phyloP scores from a whole-genome alignment of 2,888 invertebrate genomes.

The Junonia oenone region DNA sequence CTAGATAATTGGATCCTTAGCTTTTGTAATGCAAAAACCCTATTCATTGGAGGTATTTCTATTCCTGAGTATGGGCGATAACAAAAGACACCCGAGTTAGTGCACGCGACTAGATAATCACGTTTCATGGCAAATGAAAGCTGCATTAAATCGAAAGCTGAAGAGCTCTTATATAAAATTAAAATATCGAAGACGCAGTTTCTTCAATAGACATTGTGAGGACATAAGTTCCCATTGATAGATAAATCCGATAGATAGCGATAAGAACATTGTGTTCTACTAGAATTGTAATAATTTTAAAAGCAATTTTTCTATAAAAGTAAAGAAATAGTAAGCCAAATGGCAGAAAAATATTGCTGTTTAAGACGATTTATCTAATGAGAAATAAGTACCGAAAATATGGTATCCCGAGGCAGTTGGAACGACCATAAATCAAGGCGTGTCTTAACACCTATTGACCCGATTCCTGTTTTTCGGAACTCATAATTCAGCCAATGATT shows the following conservation, averaged over 20 bases:
- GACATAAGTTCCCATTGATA: not conserved
- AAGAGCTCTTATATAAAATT: not conserved
- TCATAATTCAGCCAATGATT: constrained; percentile 45
- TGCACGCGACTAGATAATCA: constrained; percentile 38
- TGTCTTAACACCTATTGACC: constrained; percentile 45
- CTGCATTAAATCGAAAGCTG: constrained; percentile 28
- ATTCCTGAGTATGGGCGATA: constrained; percentile 21
- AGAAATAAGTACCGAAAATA: constrained; percentile 28
- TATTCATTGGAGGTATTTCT: constrained; percentile 17
- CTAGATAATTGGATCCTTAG: constrained; percentile 3
- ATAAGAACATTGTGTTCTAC: not conserved
- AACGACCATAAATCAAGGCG: constrained; percentile 39
- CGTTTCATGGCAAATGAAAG: constrained; percentile 36
- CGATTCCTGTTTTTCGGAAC: constrained; percentile 42
- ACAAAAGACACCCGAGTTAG: constrained; percentile 24
- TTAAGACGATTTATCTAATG: constrained; percentile 19
- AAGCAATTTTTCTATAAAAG: not conserved
- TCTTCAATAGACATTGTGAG: not conserved
- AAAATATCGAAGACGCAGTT: not conserved
- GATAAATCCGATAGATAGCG: not conserved
- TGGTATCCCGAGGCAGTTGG: constrained; percentile 27
- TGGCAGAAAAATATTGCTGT: not conserved
- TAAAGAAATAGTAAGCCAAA: not conserved
- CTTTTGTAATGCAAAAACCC: constrained; percentile 4
- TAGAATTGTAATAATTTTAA: not conserved